Evolutionary conservation across 37 sponge, comb jelly and placozoan species (phyloP).

Genomic region (Ephydatia muelleri): DNA sequence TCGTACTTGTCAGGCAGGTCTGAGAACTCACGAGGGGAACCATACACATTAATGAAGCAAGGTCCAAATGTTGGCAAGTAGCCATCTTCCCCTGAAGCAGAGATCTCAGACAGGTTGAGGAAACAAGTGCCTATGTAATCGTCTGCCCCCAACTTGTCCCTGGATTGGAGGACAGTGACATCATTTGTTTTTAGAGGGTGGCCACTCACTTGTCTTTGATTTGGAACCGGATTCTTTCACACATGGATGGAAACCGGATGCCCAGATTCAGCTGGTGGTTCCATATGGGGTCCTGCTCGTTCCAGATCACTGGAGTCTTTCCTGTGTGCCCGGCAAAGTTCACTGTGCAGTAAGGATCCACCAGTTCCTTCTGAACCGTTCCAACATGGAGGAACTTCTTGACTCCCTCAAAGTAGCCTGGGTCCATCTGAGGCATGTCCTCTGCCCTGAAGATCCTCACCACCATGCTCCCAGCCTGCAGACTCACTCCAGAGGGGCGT

Average conservation of each 20-base stretch:
- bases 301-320: constrained; percentile 70
- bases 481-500: constrained; percentile 92
- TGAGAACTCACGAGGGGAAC: constrained; percentile 90
- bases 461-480: constrained; percentile 84
- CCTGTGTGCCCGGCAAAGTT: constrained; percentile 96
- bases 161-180: too few relatives aligned
- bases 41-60: constrained; percentile 92
- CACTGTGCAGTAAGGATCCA: constrained; percentile 93
- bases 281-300: constrained; percentile 93
- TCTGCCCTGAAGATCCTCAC: constrained; percentile 86
- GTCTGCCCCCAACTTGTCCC: constrained; percentile 85
- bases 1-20: constrained; percentile 85
- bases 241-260: constrained; percentile 86
- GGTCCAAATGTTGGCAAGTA: constrained; percentile 96
- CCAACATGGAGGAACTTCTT: constrained; percentile 81
- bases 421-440: constrained; percentile 93
- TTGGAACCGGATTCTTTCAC: constrained; percentile 35
- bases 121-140: constrained; percentile 94
- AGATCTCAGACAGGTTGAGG: constrained; percentile 84
- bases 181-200: too few relatives aligned
- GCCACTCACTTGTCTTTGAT: constrained; percentile 34
- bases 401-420: constrained; percentile 85
- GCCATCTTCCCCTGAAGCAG: constrained; percentile 85
- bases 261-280: constrained; percentile 90
- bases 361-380: constrained; percentile 87